Evolutionary conservation across 2,888 invertebrate genomes (phyloP).

Genomic region (Caenorhabditis sp.): DNA sequence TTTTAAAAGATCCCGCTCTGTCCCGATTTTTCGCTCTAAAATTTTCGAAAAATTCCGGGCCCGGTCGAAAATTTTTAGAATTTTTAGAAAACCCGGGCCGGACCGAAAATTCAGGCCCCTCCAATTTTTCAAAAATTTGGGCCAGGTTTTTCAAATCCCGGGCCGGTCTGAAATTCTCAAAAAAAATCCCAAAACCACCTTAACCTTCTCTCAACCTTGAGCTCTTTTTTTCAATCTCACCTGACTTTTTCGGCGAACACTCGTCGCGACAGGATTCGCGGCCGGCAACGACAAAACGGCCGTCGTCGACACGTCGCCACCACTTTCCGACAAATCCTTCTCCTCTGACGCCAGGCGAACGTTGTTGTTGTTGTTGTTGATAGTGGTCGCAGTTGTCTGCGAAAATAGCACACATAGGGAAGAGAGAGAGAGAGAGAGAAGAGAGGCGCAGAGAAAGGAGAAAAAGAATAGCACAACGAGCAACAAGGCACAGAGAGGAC

Average conservation of each 20-base stretch:
- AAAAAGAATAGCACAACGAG: background rate
- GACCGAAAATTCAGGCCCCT: too few relatives aligned
- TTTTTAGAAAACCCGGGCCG: too few relatives aligned
- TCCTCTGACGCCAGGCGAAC: slow-evolving; percentile 48
- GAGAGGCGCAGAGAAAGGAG: background rate
- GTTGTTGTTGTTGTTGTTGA: background rate
- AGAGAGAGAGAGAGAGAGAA: background rate
- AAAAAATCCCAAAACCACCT: too few relatives aligned
- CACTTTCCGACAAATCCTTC: slow-evolving; percentile 33
- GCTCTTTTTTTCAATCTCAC: too few relatives aligned
- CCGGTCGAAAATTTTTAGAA: too few relatives aligned
- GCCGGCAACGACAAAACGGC: slow-evolving; percentile 44
- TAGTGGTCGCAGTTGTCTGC: background rate
- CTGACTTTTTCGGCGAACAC: slow-evolving; percentile 57
- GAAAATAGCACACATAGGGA: background rate
- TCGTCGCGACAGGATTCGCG: slow-evolving; percentile 41
- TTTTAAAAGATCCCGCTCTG: too few relatives aligned
- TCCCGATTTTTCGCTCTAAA: background rate
- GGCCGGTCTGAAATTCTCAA: too few relatives aligned
- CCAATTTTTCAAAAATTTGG: too few relatives aligned
- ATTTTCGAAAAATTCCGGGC: too few relatives aligned
- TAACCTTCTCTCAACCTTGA: too few relatives aligned
- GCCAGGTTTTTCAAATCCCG: too few relatives aligned
- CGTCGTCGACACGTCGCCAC: slow-evolving; percentile 36
- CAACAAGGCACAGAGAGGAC: background rate